Percentiles rank a stretch among this genome's conserved stretches.
Evolutionary conservation across 1,140 invertebrate species (phyloP).

Genomic region (Heliothis virescens): DNA sequence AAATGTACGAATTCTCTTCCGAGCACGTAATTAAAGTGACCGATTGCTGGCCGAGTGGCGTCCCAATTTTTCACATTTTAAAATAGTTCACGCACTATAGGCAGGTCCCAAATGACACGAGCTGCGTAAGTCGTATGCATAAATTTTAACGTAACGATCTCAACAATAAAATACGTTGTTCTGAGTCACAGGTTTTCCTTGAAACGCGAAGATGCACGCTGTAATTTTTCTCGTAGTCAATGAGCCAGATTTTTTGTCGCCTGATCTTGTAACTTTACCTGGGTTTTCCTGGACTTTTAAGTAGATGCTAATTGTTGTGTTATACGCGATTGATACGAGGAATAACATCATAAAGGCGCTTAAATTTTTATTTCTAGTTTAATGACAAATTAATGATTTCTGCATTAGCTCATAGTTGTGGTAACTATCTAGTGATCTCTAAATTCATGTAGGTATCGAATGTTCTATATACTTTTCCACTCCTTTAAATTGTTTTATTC

Average conservation of each 20-base stretch:
- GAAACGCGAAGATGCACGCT: conserved; percentile 40
- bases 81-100: conserved; percentile 45
- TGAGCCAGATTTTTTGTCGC: conserved; percentile 38
- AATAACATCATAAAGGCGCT: too few species aligned
- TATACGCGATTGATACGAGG: too few species aligned
- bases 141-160: conserved; percentile 48
- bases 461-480: too few species aligned
- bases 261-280: neutral
- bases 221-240: conserved; percentile 40
- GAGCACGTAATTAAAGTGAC: conserved; percentile 34
- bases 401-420: too few species aligned
- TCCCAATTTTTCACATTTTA: conserved; percentile 41
- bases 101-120: conserved; percentile 34
- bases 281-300: neutral
- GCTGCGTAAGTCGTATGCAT: conserved; percentile 35
- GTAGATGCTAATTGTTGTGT: too few species aligned
- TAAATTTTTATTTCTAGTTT: too few species aligned
- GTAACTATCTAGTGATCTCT: too few species aligned
- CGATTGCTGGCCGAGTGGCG: conserved; percentile 29
- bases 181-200: conserved; percentile 48
- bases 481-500: too few species aligned
- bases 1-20: conserved; percentile 14
- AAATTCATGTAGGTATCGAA: too few species aligned
- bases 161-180: conserved; percentile 45
- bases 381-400: too few species aligned